These are phyloP conservation scores for Drosophila asahinai DNA, from an alignment of 1,140 invertebrate species.

Conservation along the genomic window DNA sequence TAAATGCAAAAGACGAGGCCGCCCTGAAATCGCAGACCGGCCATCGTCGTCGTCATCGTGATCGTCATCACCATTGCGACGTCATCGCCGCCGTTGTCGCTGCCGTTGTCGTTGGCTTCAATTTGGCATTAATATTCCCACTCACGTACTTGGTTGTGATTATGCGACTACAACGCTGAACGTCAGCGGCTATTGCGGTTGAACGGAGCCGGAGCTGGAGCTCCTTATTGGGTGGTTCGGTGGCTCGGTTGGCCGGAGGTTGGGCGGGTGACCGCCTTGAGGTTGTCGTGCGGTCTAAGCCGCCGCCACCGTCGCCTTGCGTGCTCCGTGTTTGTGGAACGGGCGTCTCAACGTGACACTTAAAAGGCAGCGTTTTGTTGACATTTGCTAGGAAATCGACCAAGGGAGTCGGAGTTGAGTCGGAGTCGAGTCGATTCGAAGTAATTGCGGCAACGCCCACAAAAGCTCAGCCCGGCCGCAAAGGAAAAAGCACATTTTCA, in stretches of 20 bases:
- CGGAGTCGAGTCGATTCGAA: constrained; percentile 35
- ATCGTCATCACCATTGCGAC: constrained; percentile 35
- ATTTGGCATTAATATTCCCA: constrained; percentile 84
- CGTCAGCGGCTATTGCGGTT: constrained; percentile 70
- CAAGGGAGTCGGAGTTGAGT: constrained; percentile 55
- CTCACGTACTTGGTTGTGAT: constrained; percentile 84
- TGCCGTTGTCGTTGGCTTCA: constrained; percentile 70
- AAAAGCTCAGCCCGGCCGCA: constrained; percentile 27
- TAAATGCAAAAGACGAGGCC: constrained; percentile 84
- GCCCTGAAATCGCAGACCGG: constrained; percentile 71
- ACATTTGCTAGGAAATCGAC: constrained; percentile 78
- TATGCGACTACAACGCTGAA: constrained; percentile 76
- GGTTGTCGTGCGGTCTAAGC: constrained; percentile 49
- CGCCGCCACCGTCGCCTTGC: constrained; percentile 47
- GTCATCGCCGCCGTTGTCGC: constrained; percentile 52
- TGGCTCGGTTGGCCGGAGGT: background rate
- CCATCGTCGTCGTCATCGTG: constrained; percentile 49
- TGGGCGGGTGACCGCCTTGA: constrained; percentile 37
- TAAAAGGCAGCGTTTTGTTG: constrained; percentile 82
- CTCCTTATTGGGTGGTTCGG: background rate
- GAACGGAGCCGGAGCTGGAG: constrained; percentile 47
- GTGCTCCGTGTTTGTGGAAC: constrained; percentile 50
- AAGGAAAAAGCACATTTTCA: constrained; percentile 68
- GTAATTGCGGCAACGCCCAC: constrained; percentile 68
- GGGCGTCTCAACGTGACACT: constrained; percentile 70